phyloP scores from a whole-genome alignment of 2,113 vertebrate species.

The Bufo gargarizans region DNA sequence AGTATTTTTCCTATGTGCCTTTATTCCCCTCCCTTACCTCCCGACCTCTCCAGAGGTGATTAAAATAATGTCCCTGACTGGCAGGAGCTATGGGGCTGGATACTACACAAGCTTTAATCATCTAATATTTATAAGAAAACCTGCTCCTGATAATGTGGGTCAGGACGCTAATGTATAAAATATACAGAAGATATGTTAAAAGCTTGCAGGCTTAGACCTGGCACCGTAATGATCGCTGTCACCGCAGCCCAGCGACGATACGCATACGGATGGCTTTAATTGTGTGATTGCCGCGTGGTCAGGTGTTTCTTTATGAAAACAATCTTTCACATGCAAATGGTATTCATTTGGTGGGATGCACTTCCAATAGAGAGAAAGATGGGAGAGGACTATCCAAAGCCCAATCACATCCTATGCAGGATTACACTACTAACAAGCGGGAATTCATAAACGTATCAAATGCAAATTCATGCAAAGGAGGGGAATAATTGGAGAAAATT shows the following conservation, averaged over 20 bases:
- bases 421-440: neutral
- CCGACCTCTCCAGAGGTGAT: constrained; percentile 74
- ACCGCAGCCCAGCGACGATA: constrained; percentile 42
- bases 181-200: constrained; percentile 59
- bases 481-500: neutral
- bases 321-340: constrained; percentile 57
- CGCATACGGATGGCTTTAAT: constrained; percentile 57
- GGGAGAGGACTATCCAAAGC: neutral
- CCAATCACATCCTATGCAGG: neutral
- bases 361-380: constrained; percentile 1
- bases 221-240: constrained; percentile 56
- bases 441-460: neutral
- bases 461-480: neutral
- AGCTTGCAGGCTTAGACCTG: constrained; percentile 47
- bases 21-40: constrained; percentile 49
- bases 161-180: constrained; percentile 57
- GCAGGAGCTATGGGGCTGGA: constrained; percentile 60
- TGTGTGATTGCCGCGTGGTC: constrained; percentile 55
- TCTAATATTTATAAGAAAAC: constrained; percentile 57
- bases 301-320: constrained; percentile 57
- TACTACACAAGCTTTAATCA: constrained; percentile 49
- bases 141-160: constrained; percentile 58
- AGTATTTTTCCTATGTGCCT: constrained; percentile 63
- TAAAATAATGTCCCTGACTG: constrained; percentile 75
- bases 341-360: neutral